A percentile compares a stretch with the other conserved stretches of the same genome.
These are phyloP conservation scores for Synergus itoensis DNA, from an alignment of 2,888 invertebrate genomes.

Conservation along the genomic window DNA sequence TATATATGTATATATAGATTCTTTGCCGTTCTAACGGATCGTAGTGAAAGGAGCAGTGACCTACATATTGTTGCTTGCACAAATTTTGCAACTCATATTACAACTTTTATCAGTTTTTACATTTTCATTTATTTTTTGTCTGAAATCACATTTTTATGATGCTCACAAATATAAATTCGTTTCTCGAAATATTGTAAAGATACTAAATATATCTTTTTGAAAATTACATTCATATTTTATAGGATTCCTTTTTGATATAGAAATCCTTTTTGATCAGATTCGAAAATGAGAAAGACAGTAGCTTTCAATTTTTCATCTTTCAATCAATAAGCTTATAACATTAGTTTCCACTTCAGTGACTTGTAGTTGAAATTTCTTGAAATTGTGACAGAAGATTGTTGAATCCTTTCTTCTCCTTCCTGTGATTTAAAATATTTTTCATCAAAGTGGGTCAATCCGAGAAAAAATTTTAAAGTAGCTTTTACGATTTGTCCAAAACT, in stretches of 20 bases:
- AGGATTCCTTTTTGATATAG: no score
- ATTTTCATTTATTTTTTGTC: not conserved
- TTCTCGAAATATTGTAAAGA: no score
- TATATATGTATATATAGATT: constrained; percentile 19
- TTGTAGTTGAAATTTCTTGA: no score
- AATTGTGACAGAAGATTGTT: no score
- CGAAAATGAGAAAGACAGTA: no score
- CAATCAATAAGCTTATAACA: no score
- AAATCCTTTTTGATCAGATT: no score
- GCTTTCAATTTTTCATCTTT: no score
- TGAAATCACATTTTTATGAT: not conserved
- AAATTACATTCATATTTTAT: no score
- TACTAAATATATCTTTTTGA: no score
- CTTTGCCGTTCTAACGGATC: constrained; percentile 30
- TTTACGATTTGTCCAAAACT: not conserved
- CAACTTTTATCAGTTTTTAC: constrained; percentile 24
- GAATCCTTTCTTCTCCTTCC: not conserved
- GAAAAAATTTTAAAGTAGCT: not conserved
- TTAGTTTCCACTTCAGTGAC: no score
- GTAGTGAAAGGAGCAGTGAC: constrained; percentile 31
- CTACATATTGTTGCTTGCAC: constrained; percentile 38
- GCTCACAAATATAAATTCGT: not conserved
- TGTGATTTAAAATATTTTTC: not conserved
- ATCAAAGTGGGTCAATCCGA: constrained; percentile 7
- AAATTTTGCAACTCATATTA: constrained; percentile 37